Evolutionary conservation across 2,113 vertebrate genomes (phyloP).

Genomic region (Todiramphus chloris): DNA sequence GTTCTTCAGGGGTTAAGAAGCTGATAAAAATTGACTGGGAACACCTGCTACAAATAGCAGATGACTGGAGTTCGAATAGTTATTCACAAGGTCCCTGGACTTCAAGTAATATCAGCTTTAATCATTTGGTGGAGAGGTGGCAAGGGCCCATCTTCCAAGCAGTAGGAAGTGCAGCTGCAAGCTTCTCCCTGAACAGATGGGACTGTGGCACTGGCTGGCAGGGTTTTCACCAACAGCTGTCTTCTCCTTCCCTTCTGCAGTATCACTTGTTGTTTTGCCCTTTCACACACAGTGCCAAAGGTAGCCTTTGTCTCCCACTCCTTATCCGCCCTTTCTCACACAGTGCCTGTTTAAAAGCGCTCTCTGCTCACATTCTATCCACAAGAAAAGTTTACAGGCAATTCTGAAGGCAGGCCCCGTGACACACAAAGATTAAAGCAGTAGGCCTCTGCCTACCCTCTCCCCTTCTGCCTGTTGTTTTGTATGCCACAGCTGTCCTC

Average conservation of each 20-base stretch:
- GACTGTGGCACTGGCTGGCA: not conserved
- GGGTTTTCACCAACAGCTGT: not conserved
- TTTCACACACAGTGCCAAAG: fast-evolving
- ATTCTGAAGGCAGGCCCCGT: not conserved
- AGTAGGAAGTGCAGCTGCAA: not conserved
- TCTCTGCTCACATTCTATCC: not conserved
- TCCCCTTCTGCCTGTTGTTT: not conserved
- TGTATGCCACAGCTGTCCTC: not conserved
- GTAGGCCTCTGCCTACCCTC: not conserved
- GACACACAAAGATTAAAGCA: not conserved
- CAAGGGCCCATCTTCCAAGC: not conserved
- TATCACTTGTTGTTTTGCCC: not conserved
- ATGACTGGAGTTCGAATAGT: not conserved
- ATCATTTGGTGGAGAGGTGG: not conserved
- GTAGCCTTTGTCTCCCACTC: not conserved
- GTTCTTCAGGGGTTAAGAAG: not conserved
- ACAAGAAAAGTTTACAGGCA: not conserved
- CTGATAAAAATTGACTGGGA: not conserved
- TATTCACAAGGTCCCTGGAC: not conserved
- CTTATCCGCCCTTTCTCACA: not conserved
- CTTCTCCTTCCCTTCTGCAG: not conserved
- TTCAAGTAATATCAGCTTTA: not conserved
- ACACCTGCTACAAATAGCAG: not conserved
- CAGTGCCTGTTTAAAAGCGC: not conserved
- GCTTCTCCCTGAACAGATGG: not conserved